A percentile compares a stretch with the other conserved stretches of the same genome.
These are phyloP conservation scores for Anaspis maculata DNA, from an alignment of 2,888 invertebrate genomes.

Conservation along the genomic window DNA sequence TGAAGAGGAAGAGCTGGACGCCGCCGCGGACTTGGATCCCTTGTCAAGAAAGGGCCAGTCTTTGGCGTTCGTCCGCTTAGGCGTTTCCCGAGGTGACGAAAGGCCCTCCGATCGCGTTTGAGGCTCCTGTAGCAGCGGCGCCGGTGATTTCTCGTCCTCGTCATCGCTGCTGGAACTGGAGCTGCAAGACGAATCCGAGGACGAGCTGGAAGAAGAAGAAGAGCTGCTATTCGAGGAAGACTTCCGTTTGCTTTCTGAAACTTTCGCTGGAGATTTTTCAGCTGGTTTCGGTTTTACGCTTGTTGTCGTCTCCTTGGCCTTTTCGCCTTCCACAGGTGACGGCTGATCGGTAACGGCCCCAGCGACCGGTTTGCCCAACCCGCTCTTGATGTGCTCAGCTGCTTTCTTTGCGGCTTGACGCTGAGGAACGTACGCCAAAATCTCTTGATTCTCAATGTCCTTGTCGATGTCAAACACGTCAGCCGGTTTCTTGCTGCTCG, in stretches of 20 bases:
- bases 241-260: slow-evolving; percentile 43
- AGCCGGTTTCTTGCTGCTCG: slow-evolving; percentile 20
- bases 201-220: slow-evolving; percentile 44
- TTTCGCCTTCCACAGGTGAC: slow-evolving; percentile 36
- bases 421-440: slow-evolving; percentile 79
- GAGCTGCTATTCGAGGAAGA: slow-evolving; percentile 50
- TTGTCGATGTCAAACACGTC: slow-evolving; percentile 54
- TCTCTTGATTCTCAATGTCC: slow-evolving; percentile 52
- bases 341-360: slow-evolving; percentile 16
- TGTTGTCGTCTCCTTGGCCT: slow-evolving; percentile 26
- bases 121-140: slow-evolving; percentile 11
- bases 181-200: slow-evolving; percentile 45
- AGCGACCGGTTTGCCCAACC: slow-evolving; percentile 50
- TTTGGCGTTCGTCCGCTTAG: slow-evolving; percentile 44
- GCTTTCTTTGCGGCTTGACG: slow-evolving; percentile 87
- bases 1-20: slow-evolving; percentile 50
- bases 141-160: too few relatives aligned
- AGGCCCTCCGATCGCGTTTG: slow-evolving; percentile 38
- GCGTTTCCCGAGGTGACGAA: slow-evolving; percentile 30
- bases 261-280: slow-evolving; percentile 28
- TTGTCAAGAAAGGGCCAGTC: slow-evolving; percentile 76
- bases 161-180: slow-evolving; percentile 54
- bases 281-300: slow-evolving; percentile 16
- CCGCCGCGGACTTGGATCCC: slow-evolving; percentile 61
- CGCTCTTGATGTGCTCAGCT: slow-evolving; percentile 81